These are phyloP conservation scores for Neodiprion lecontei DNA, from an alignment of 1,140 invertebrate genomes.

Conservation along the genomic window DNA sequence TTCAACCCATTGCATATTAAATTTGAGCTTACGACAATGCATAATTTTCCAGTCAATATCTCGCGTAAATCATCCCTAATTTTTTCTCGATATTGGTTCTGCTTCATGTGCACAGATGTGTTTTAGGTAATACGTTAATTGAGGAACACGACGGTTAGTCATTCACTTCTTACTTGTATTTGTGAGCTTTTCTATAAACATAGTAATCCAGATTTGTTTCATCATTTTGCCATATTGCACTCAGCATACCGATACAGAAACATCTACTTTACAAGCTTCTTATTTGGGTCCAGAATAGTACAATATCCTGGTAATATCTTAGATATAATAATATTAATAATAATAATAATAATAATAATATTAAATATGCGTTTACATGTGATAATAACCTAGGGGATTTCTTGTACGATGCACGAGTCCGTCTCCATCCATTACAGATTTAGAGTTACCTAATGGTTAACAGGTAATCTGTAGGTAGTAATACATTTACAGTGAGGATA, in stretches of 20 bases:
- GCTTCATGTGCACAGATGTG: no score
- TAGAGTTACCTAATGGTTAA: neutral
- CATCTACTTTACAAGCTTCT: slow-evolving; percentile 18
- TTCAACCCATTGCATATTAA: no score
- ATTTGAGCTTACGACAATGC: no score
- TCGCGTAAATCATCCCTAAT: neutral
- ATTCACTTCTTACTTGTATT: no score
- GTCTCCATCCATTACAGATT: neutral
- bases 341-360: slow-evolving; percentile 39
- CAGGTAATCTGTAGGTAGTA: neutral
- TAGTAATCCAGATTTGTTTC: neutral
- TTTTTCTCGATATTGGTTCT: no score
- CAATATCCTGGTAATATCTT: slow-evolving; percentile 52
- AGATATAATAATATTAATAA: slow-evolving; percentile 30
- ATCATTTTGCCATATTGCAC: neutral
- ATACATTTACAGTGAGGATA: neutral
- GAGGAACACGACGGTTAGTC: no score
- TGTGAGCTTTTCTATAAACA: no score
- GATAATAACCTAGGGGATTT: slow-evolving; percentile 45
- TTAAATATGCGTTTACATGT: slow-evolving; percentile 52
- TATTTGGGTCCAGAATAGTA: slow-evolving; percentile 52
- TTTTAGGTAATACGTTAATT: no score
- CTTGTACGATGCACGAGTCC: slow-evolving; percentile 1
- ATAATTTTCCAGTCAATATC: no score
- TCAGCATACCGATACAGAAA: neutral